Base-by-base conservation (phyloP, 1,140 invertebrate genomes). In the Steinernema feltiae region DNA sequence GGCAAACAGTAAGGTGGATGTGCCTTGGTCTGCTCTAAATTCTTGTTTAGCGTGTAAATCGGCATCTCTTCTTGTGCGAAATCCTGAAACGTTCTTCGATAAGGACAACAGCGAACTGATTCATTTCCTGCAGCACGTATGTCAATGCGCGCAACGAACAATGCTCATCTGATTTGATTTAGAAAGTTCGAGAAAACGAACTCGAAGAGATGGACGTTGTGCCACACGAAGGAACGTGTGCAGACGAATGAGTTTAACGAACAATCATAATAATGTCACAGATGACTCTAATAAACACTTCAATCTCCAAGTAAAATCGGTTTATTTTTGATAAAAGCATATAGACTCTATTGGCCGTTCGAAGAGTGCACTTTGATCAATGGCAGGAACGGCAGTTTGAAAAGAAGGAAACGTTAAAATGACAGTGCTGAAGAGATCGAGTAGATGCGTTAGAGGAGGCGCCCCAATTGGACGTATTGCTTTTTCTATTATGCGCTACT, bases 51-150 rank as follows among this genome's bases (percentile, higher is more conserved):
- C 53, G 15, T 63, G 53, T 21, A 63, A 63, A 63, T 63, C 53
- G 53, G 53, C 53, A 3, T 63, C 53, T 63, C 53, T 63, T 27
- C 24, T 63, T 7, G 53, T 63, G 7, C 15, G 53, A 17, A 21
- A 63, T 27, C 53, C 53, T 3, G 53, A 63, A 27, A 63, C 53
- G 15, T 63, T 63, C 24, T 63, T 63, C 24, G 53, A 63, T 21
- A 63, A 63, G 24, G 53, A 63, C 53, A 63, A 63, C 53, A 63
- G 53, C 53, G 53, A 63, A 27, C 53, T 63, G 2, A 63, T 63
- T 21, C 53, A 27, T 21, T 63, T 63, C 24, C 24, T 63, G 53
- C 53, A 63, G 24, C 53, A 63, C 24, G 53, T 63, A 27, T 15
- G 15, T n/a, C n/a, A n/a, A n/a, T n/a, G n/a, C n/a, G n/a, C n/a